phyloP scores from a whole-genome alignment of 1,140 invertebrate genomes.

The Micrasema longulum region DNA sequence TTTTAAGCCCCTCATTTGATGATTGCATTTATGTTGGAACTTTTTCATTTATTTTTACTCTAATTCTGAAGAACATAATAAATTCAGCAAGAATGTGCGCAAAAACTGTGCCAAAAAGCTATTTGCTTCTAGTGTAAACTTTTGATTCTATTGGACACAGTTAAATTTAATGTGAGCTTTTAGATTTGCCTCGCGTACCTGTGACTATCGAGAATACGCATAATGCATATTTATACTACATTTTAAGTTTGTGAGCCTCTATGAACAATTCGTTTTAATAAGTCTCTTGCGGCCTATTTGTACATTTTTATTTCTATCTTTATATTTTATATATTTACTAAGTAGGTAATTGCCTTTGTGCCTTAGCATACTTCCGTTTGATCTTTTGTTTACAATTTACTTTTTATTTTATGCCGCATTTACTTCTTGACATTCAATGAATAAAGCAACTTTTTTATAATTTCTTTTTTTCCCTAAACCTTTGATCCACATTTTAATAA shows the following conservation, averaged over 20 bases:
- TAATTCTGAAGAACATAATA: no score
- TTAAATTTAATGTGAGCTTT: no score
- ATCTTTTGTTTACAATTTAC: constrained; percentile 23
- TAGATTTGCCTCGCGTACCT: no score
- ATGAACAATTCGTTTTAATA: constrained; percentile 25
- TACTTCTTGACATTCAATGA: constrained; percentile 50
- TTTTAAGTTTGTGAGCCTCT: constrained; percentile 20
- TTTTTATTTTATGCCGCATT: constrained; percentile 47
- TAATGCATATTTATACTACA: neutral
- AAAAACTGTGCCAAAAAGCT: no score
- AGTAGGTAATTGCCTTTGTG: constrained; percentile 28
- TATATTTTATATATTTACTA: constrained; percentile 17
- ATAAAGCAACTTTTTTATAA: constrained; percentile 43
- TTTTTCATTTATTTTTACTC: no score
- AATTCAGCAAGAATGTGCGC: no score
- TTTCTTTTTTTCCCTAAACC: constrained; percentile 33
- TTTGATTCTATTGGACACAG: no score
- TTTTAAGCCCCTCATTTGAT: no score
- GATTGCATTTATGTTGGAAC: no score
- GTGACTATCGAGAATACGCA: neutral
- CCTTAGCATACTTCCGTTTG: constrained; percentile 19
- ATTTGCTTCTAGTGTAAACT: no score
- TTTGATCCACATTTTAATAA: constrained; percentile 20
- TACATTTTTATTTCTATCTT: constrained; percentile 22
- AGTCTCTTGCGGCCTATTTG: constrained; percentile 29